These are phyloP conservation scores for Colinus virginianus DNA, from an alignment of 2,113 vertebrate genomes.

Conservation along the genomic window DNA sequence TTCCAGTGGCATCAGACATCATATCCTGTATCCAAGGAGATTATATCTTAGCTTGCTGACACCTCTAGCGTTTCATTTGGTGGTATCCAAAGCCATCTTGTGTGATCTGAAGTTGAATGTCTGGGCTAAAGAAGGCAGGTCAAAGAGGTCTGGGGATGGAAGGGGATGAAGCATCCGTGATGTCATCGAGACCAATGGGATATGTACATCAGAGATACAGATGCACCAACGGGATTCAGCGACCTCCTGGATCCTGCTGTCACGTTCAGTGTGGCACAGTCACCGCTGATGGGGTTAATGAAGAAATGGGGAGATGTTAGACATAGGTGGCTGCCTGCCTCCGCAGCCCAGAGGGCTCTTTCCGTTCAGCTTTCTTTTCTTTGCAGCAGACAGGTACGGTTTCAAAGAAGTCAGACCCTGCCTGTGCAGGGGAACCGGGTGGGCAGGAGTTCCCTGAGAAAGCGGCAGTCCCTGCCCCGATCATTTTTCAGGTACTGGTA, in stretches of 20 bases:
- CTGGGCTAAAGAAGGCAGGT: background rate
- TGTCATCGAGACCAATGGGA: background rate
- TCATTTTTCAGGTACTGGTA: conserved; percentile 92
- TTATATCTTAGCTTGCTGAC: background rate
- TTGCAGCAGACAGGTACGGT: conserved; percentile 92
- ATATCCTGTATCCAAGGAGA: background rate
- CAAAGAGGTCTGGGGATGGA: background rate
- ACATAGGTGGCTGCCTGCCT: background rate
- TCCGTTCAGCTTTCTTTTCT: conserved; percentile 69
- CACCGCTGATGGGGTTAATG: background rate
- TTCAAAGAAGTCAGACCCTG: conserved; percentile 95
- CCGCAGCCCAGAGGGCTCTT: background rate
- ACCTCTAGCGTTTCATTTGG: background rate
- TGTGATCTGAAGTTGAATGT: background rate
- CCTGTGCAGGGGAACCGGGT: conserved; percentile 87
- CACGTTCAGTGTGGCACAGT: background rate
- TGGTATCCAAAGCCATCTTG: background rate
- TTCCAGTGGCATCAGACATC: background rate
- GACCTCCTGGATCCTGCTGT: background rate
- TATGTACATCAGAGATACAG: rapidly evolving
- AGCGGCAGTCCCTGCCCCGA: conserved; percentile 91
- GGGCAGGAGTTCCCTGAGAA: conserved; percentile 86
- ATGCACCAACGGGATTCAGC: background rate
- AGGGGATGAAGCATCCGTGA: background rate
- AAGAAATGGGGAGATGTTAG: background rate